Evolutionary conservation across 2,113 vertebrate species (phyloP), one percentile per base, ranked within the genome.

Genomic region (Cynoglossus semilaevis): DNA sequence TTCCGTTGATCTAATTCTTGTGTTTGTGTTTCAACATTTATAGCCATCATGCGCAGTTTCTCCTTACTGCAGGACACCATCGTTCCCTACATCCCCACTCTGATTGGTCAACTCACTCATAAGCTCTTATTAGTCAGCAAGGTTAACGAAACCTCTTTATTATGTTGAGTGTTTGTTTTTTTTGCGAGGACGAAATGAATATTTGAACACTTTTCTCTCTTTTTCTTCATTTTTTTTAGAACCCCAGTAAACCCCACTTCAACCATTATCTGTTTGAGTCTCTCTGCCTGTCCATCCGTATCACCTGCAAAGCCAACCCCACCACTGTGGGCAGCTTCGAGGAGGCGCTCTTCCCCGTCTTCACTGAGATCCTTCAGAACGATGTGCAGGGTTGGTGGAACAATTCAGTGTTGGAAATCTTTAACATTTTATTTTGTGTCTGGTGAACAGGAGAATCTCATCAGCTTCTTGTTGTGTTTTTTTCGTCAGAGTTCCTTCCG

Each of bases 211-310:
- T 48, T 5, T 40, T 62, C n/a, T 29, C 13, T 73, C 2, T 54
- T 46, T 36, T 3, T 0, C 12, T 12, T 29, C 22, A 29, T 36
- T 5, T 83, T 86, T n/a, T 74, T 48, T 87, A 99, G 97, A 99
- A 99, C 79, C 97, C 97, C 84, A 99, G 97, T 92, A 99, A 97
- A 81, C 97, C 97, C 70, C 97, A 99, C 83, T 99, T 99, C 72
- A 99, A 99, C 85, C 97, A 99, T 89, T 99, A 99, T 80, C 91
- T 99, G 92, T 99, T 99, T 67, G 97, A 99, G 87, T 95, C 96
- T 7, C 92, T 99, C 72, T 99, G 97, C 86, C 84, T 99, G 79
- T 97, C 95, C 0, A 91, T 99, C 76, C 90, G 97, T 44, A 96
- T 99, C 87, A 99, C 96, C 1, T 99, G 97, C 87, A 97, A 95